Evolutionary conservation across 2,888 invertebrate species (phyloP).

Genomic region (Xanthia togata): DNA sequence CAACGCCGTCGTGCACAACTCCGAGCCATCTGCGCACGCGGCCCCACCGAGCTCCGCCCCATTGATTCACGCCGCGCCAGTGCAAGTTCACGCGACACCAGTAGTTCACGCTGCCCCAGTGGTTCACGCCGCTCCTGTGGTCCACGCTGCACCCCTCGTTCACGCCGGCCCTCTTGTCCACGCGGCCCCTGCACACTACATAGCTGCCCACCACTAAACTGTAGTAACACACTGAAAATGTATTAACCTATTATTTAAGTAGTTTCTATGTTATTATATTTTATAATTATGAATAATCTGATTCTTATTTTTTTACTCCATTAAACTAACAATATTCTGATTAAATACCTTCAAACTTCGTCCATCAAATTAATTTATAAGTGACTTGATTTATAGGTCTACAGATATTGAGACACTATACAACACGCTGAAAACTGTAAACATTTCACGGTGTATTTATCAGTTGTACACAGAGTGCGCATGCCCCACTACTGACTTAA

Average conservation of each 20-base stretch:
- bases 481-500: not conserved
- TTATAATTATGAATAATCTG: slow-evolving; percentile 57
- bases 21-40: slow-evolving; percentile 80
- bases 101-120: slow-evolving; percentile 66
- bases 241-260: slow-evolving; percentile 67
- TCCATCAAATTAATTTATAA: not conserved
- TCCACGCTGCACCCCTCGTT: slow-evolving; percentile 59
- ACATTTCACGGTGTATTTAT: not conserved
- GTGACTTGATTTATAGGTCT: not conserved
- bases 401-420: not conserved
- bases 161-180: slow-evolving; percentile 62
- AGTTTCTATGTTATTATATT: slow-evolving; percentile 72
- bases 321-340: too few species aligned
- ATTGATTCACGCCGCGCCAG: slow-evolving; percentile 68
- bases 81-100: slow-evolving; percentile 66
- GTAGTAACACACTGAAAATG: slow-evolving; percentile 45
- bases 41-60: slow-evolving; percentile 72
- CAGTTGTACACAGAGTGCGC: not conserved
- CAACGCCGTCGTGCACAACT: slow-evolving; percentile 87
- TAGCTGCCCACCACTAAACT: slow-evolving; percentile 78
- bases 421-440: not conserved
- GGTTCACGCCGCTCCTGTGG: slow-evolving; percentile 54
- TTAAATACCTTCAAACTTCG: not conserved
- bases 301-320: not conserved
- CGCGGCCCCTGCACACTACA: slow-evolving; percentile 73